These are phyloP conservation scores for Haemorhous mexicanus DNA, from an alignment of 2,113 vertebrate species.

Conservation along the genomic window DNA sequence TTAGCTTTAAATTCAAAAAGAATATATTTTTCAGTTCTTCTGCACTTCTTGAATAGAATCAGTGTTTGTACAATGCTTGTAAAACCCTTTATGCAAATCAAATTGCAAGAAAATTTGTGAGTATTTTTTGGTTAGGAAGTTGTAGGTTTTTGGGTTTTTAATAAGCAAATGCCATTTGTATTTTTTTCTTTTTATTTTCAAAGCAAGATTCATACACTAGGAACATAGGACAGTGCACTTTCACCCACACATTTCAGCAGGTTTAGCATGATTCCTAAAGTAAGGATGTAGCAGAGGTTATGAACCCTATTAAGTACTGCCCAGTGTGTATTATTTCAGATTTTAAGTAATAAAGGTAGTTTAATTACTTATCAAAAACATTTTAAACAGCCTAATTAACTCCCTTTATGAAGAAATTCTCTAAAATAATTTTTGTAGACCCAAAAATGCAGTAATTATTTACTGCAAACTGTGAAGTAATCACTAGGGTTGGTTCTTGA, in stretches of 20 bases:
- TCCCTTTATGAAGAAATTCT: not conserved
- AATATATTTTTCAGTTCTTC: not conserved
- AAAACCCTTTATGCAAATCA: not conserved
- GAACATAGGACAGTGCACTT: not conserved
- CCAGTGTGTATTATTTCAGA: not conserved
- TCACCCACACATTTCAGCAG: not conserved
- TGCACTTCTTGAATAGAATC: not conserved
- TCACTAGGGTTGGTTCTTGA: not conserved
- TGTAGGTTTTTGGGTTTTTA: too few relatives aligned
- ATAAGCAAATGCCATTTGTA: not conserved
- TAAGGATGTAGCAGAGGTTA: not conserved
- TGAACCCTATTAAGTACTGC: not conserved
- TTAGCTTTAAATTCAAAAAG: not conserved
- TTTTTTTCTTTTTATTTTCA: not conserved
- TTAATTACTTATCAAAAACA: conserved; percentile 16
- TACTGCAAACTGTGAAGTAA: not conserved
- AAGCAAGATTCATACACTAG: not conserved
- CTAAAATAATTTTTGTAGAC: not conserved
- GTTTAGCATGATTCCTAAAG: not conserved
- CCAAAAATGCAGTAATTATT: not conserved
- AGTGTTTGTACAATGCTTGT: not conserved
- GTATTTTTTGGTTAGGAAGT: not conserved
- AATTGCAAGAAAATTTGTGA: not conserved
- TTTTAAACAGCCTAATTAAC: conserved; percentile 13
- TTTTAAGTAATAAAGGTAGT: not conserved